Evolutionary conservation across 1,140 invertebrate genomes (phyloP), one percentile per base, ranked within the genome.

Genomic region (Drosophila ogumai): DNA sequence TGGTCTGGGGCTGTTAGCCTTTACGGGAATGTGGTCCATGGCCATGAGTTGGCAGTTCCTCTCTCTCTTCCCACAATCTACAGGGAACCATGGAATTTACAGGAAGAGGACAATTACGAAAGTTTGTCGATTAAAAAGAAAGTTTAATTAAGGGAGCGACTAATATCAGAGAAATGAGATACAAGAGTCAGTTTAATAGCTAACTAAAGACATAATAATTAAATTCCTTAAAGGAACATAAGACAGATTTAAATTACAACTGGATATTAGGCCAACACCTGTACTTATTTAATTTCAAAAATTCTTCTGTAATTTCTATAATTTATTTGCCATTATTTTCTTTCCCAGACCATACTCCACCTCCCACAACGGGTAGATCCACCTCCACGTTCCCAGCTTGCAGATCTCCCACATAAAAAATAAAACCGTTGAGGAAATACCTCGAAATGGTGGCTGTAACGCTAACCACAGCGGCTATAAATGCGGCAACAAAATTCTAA

Each of bases 401-500:
- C 44, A 32, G 52, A 50, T 17, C 81, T 84, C 81, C 81, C 81
- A 85, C 81, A 77, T 85, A 73, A 73, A 61, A 81, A 49, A 55
- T 19, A 41, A 31, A 58, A 34, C 67, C 46, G 46, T 52, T 46
- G 44, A 54, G 36, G 38, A 72, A 60, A 77, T 82, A 49, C 50
- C 61, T 68, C 28, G 47, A 59, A 69, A 55, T 31, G 34, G 49
- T 64, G 49, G 34, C 34, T 32, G 44, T 52, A 75, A 78, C 75
- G 73, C 41, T 50, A 65, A 31, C 47, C 28, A 32, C 55, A 57
- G 46, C 13, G 10, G 19, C 41, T 12, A 47, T 71, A 40, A 69
- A 57, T 32, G 28, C 50, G 15, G 52, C 49, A 49, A 57, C 59
- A 63, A 65, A 55, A 87, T 75, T 87, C 65, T 74, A 87, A 82